Evolutionary conservation across 2,797 vertebrate genomes (phyloP).

Genomic region (Spinibarbus caldwelli): DNA sequence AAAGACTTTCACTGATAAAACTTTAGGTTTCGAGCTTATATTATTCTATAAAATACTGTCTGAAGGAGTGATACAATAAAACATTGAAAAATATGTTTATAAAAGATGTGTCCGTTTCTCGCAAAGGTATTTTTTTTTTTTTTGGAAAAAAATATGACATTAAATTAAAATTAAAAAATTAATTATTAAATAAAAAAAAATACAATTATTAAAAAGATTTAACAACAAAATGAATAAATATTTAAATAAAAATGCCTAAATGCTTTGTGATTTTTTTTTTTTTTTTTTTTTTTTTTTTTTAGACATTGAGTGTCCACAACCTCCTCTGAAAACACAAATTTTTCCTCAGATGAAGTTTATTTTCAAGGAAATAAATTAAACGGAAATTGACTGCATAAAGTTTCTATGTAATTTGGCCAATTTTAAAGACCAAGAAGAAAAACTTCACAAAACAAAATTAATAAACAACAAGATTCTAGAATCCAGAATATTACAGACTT

Average conservation of each 20-base stretch:
- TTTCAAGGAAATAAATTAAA: not conserved
- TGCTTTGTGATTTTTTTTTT: too few species aligned
- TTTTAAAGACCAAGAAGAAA: too few species aligned
- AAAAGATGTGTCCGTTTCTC: not conserved
- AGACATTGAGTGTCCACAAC: not conserved
- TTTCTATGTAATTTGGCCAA: too few species aligned
- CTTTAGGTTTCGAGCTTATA: not conserved
- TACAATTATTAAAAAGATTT: not conserved
- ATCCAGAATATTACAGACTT: too few species aligned
- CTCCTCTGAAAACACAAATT: not conserved
- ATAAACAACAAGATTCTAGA: too few species aligned
- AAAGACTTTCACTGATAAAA: not conserved
- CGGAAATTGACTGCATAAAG: not conserved
- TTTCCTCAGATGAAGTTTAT: not conserved
- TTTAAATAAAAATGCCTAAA: not conserved
- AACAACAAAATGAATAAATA: not conserved
- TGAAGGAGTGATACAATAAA: not conserved
- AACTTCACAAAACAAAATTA: too few species aligned
- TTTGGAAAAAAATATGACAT: too few species aligned
- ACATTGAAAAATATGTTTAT: not conserved
- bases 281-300: too few species aligned
- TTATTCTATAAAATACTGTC: not conserved
- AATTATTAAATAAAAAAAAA: not conserved
- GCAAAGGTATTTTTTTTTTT: too few species aligned
- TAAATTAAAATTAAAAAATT: not conserved